phyloP scores from a whole-genome alignment of 1,140 invertebrate species.

The Bacillus rossius region DNA sequence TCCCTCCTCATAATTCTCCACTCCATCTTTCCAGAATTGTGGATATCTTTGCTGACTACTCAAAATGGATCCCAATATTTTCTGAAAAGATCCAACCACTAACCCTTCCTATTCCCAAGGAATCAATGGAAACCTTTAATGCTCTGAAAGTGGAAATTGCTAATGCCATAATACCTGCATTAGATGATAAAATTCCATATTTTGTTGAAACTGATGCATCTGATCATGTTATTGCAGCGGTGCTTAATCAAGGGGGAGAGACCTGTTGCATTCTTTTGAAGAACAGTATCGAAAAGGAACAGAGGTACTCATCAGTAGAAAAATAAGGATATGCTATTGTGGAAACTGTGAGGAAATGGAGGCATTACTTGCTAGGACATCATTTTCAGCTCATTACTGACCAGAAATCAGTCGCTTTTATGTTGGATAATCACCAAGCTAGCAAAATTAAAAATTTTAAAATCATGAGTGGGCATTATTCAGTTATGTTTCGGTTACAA shows the following conservation, averaged over 20 bases:
- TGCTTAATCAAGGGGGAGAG: background rate
- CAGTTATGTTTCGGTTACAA: too few relatives aligned
- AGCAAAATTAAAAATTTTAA: too few relatives aligned
- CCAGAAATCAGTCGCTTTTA: too few relatives aligned
- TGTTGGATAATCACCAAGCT: too few relatives aligned
- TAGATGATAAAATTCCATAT: background rate
- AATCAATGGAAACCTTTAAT: background rate
- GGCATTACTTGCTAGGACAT: too few relatives aligned
- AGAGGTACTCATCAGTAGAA: too few relatives aligned
- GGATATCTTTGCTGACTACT: background rate
- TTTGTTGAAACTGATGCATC: slow-evolving; percentile 1
- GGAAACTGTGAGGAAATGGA: too few relatives aligned
- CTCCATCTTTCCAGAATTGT: too few relatives aligned
- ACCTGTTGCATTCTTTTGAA: background rate
- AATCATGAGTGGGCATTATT: too few relatives aligned
- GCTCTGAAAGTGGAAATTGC: background rate
- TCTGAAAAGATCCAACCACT: background rate
- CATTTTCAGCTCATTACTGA: too few relatives aligned
- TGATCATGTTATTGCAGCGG: background rate
- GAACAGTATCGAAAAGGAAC: background rate
- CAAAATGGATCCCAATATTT: background rate
- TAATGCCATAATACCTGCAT: background rate
- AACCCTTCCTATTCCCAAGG: background rate
- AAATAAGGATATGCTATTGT: too few relatives aligned
- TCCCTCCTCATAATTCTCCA: background rate